These are phyloP conservation scores for Aldabrachelys gigantea DNA, from an alignment of 2,113 vertebrate genomes.

Conservation along the genomic window DNA sequence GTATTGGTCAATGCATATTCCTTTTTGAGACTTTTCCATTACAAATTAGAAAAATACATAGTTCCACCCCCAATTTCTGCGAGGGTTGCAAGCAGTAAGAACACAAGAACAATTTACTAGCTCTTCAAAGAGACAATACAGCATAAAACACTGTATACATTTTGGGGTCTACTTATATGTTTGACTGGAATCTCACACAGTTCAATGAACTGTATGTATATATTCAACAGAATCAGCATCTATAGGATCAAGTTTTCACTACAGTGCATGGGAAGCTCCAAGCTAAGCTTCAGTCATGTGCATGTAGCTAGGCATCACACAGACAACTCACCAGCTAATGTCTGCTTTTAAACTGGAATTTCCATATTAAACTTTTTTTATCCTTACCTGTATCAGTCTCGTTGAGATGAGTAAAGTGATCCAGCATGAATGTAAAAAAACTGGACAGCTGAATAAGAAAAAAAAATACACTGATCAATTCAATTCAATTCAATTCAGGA, in stretches of 20 bases:
- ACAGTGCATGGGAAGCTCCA: neutral
- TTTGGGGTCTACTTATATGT: neutral
- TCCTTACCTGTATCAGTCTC: slow-evolving; percentile 84
- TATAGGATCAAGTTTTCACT: neutral
- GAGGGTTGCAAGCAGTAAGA: too few relatives aligned
- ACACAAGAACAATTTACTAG: neutral
- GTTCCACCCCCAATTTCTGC: too few relatives aligned
- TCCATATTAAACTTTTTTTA: slow-evolving; percentile 10
- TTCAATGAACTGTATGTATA: neutral
- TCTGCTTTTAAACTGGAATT: neutral
- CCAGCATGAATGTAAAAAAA: slow-evolving; percentile 96
- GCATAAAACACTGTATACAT: neutral
- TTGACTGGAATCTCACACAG: neutral
- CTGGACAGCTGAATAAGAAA: slow-evolving; percentile 86
- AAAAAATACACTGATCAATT: slow-evolving; percentile 43
- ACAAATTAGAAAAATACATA: too few relatives aligned
- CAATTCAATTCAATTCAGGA: slow-evolving; percentile 29
- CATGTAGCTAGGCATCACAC: neutral
- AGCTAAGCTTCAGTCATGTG: neutral
- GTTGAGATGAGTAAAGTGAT: slow-evolving; percentile 82
- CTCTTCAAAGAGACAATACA: neutral
- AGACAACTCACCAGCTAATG: neutral
- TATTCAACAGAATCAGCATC: neutral
- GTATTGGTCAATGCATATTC: neutral
- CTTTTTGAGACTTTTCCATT: neutral